Percentiles rank a stretch among this genome's conserved stretches.
Conservation (phyloP, 2,797 vertebrate genomes). For the Lemur catta region DNA sequence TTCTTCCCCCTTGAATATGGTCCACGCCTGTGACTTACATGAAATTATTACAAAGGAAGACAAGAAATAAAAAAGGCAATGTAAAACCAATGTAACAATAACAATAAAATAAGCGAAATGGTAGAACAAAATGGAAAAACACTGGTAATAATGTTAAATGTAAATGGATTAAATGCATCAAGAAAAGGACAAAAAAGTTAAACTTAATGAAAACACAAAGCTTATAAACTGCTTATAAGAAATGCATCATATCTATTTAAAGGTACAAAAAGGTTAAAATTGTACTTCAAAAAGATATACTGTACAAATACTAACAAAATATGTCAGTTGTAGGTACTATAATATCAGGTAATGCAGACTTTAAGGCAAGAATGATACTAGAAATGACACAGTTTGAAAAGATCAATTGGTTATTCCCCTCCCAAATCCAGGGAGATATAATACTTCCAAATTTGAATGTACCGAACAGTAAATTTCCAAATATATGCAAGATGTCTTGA, state of each 20-base stretch:
- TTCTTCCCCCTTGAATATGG: neutral
- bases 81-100: neutral
- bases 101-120: neutral
- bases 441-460: neutral
- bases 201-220: neutral
- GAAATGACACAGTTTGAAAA: neutral
- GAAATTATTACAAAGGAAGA: neutral
- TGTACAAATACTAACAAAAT: neutral
- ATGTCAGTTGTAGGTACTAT: neutral
- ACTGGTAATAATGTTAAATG: neutral
- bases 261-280: neutral
- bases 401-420: neutral
- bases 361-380: neutral
- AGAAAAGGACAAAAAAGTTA: neutral
- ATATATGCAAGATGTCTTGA: neutral
- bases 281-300: neutral
- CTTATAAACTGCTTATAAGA: neutral
- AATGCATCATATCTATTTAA: neutral
- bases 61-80: neutral
- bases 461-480: neutral
- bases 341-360: neutral
- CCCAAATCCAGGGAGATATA: neutral
- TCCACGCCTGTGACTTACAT: neutral
- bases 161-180: neutral
- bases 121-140: neutral